Percentiles rank a stretch among this genome's conserved stretches.
These are phyloP conservation scores for Phyllostomus hastatus DNA, from an alignment of 2,113 vertebrate genomes.

Conservation along the genomic window DNA sequence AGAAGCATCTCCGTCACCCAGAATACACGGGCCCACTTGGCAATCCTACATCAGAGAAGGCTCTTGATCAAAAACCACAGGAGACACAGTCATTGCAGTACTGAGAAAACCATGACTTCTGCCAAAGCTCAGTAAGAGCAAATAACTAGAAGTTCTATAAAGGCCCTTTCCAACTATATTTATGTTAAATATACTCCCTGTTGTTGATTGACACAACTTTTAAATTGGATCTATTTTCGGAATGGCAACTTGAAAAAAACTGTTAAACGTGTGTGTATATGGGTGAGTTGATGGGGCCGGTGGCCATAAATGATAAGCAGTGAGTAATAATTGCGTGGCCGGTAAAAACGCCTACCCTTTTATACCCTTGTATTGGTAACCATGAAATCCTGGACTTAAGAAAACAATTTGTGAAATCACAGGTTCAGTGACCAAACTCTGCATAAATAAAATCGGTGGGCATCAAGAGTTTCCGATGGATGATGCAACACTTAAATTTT, in stretches of 20 bases:
- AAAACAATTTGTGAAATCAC: neutral
- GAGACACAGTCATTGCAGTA: neutral
- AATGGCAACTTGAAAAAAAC: constrained; percentile 4
- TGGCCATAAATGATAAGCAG: neutral
- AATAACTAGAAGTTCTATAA: neutral
- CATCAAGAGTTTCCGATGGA: neutral
- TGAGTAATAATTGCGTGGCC: neutral
- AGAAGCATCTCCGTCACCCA: neutral
- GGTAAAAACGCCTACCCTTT: neutral
- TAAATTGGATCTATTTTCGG: constrained; percentile 61
- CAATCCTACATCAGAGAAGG: neutral
- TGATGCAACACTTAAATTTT: neutral
- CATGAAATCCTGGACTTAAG: neutral
- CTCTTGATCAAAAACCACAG: neutral
- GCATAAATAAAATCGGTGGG: neutral
- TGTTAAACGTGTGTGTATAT: neutral
- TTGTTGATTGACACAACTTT: neutral
- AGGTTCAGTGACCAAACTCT: neutral
- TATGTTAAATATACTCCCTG: constrained; percentile 7
- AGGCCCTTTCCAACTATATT: neutral
- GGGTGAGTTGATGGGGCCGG: accelerated
- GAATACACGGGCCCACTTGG: neutral
- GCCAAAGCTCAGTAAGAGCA: neutral
- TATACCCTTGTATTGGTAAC: neutral
- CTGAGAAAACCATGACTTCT: neutral